Conservation (phyloP, 2,888 invertebrate genomes). For the Dromius quadrimaculatus region DNA sequence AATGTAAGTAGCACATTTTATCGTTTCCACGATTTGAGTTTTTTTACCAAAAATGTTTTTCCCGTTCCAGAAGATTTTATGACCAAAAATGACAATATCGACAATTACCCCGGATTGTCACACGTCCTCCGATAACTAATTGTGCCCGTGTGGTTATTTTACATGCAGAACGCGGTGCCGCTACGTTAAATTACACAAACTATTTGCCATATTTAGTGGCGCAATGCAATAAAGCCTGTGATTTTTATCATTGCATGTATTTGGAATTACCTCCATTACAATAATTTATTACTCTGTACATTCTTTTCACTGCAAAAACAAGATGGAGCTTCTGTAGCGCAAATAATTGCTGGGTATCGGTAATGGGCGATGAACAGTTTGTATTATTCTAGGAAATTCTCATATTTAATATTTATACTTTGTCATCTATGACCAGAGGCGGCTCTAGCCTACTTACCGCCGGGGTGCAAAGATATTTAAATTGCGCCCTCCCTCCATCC, state of each 20-base stretch:
- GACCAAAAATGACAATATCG: constrained; percentile 20
- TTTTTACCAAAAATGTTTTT: constrained; percentile 14
- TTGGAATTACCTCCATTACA: constrained; percentile 50
- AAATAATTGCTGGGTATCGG: constrained; percentile 25
- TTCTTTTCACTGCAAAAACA: constrained; percentile 35
- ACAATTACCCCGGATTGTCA: constrained; percentile 32
- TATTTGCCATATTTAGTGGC: constrained; percentile 54
- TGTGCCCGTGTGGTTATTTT: constrained; percentile 28
- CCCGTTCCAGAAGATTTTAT: constrained; percentile 6
- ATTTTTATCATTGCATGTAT: constrained; percentile 51
- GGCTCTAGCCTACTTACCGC: too few relatives aligned
- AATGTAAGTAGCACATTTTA: background rate
- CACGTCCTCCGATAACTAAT: constrained; percentile 39
- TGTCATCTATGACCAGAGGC: too few relatives aligned
- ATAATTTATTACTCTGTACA: constrained; percentile 51
- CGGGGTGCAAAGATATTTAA: too few relatives aligned
- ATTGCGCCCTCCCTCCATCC: too few relatives aligned
- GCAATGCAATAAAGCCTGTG: constrained; percentile 51
- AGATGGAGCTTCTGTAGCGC: constrained; percentile 9
- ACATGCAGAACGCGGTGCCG: constrained; percentile 46
- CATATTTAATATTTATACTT: too few relatives aligned
- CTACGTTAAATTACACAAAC: constrained; percentile 46
- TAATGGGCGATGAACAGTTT: constrained; percentile 3
- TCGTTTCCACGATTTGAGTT: constrained; percentile 5
- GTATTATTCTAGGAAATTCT: too few relatives aligned